Evolutionary conservation across 2,888 invertebrate genomes (phyloP), one percentile per base, ranked within the genome.

Genomic region (Thecocarcelia acutangulata): DNA sequence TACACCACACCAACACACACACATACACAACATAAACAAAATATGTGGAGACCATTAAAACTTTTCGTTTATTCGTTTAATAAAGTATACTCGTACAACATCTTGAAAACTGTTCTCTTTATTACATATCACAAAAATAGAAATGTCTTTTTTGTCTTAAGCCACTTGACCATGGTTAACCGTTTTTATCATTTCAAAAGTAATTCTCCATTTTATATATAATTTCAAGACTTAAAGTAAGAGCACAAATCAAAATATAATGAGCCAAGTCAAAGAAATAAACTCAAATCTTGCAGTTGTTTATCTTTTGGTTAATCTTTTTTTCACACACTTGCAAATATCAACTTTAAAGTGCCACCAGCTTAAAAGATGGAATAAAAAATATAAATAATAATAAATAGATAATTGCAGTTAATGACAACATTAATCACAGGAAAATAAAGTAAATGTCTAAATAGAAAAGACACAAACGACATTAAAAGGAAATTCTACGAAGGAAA

Each of bases 361-460:
- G 28, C 46, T 50, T 19, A 40, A 56, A 48, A 21, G 21, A 33
- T 5, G 24, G 24, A 40, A 9, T 9, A 33, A 33, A 33, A 24
- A 63, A 50, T 46, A 66, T n/a, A 64, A 73, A 73, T 48, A 73
- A 52, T 68, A 73, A 73, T 68, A 85, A 84, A 87, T 88, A 87
- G 87, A 88, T 88, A 88, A 88, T 89, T 89, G 89, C 88, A 87
- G 88, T 88, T 88, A 88, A 89, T 88, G 88, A 88, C 88, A 87
- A 87, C 88, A 89, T 88, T 89, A 88, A 89, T 89, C 88, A 89
- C 86, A 88, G 85, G 86, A 88, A 88, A 88, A 88, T 89, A 86
- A 88, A 88, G 70, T 70, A 75, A 78, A 74, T 66, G 64, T 77
- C 69, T 59, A 64, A 81, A 64, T 44, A 56, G 24, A 33, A 74